phyloP scores from a whole-genome alignment of 2,113 vertebrate genomes.

The Numenius arquata region DNA sequence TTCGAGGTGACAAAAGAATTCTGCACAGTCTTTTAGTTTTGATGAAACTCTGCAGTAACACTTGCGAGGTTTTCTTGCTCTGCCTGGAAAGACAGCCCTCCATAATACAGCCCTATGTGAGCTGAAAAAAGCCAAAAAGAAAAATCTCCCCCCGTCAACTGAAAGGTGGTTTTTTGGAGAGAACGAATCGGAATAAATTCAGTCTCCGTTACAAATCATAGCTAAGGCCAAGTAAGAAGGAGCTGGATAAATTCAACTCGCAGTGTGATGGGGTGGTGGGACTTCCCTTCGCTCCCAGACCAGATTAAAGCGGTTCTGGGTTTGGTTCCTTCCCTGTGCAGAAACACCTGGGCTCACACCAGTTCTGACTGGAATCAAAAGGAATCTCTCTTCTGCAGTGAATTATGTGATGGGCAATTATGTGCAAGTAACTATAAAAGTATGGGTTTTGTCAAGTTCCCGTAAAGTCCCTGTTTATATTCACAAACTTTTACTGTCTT shows the following conservation, averaged over 20 bases:
- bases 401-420: slow-evolving; percentile 33
- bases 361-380: slow-evolving; percentile 40
- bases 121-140: not conserved
- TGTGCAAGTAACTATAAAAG: slow-evolving; percentile 36
- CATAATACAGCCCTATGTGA: not conserved
- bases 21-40: not conserved
- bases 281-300: not conserved
- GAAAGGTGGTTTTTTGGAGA: not conserved
- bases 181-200: not conserved
- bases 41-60: not conserved
- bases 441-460: slow-evolving; percentile 46
- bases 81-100: not conserved
- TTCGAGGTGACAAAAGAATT: not conserved
- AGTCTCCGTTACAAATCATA: not conserved
- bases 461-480: not conserved
- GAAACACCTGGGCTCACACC: not conserved
- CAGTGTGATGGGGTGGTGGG: not conserved
- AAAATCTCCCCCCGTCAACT: not conserved
- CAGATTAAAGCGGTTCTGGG: not conserved
- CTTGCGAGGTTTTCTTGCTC: not conserved
- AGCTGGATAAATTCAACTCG: not conserved
- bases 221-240: not conserved
- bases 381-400: slow-evolving; percentile 41
- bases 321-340: slow-evolving; percentile 5
- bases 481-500: not conserved